Conservation (phyloP, 2,888 invertebrate species). For the Nomada lathburiana region DNA sequence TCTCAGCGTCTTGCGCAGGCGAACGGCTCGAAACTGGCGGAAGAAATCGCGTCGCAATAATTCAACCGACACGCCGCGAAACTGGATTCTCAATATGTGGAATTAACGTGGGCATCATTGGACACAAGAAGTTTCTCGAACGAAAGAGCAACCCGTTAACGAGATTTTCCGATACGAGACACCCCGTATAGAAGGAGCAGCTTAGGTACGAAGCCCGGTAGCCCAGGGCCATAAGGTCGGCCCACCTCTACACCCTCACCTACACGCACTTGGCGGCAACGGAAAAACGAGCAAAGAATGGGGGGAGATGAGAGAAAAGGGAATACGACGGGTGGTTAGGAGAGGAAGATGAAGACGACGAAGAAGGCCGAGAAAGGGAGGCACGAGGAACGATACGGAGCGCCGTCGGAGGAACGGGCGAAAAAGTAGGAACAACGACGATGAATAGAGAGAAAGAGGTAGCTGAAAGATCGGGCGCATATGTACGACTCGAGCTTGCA, state of each 20-base stretch:
- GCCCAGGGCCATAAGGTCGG: constrained; percentile 84
- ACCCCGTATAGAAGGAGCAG: constrained; percentile 75
- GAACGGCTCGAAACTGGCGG: too few species aligned
- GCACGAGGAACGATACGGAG: constrained; percentile 10
- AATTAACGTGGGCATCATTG: not conserved
- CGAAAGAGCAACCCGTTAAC: not conserved
- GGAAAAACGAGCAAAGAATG: constrained; percentile 32
- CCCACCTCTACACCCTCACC: constrained; percentile 81
- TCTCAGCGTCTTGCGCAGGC: too few species aligned
- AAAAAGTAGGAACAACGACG: not conserved
- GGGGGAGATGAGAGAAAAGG: not conserved
- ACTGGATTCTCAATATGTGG: too few species aligned
- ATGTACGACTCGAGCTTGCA: constrained; percentile 14
- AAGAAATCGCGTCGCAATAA: too few species aligned
- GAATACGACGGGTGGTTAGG: not conserved
- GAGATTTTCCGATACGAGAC: constrained; percentile 64
- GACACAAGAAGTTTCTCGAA: too few species aligned
- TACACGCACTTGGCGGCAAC: constrained; percentile 69
- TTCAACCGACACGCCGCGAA: too few species aligned
- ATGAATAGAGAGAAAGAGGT: constrained; percentile 25
- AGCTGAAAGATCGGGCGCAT: constrained; percentile 67
- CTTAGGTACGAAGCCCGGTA: constrained; percentile 82
- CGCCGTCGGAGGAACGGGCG: constrained; percentile 9
- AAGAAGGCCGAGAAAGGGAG: constrained; percentile 19
- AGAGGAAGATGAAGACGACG: constrained; percentile 21